Evolutionary conservation across 1,140 invertebrate genomes (phyloP).

Genomic region (Drosophila lowei): DNA sequence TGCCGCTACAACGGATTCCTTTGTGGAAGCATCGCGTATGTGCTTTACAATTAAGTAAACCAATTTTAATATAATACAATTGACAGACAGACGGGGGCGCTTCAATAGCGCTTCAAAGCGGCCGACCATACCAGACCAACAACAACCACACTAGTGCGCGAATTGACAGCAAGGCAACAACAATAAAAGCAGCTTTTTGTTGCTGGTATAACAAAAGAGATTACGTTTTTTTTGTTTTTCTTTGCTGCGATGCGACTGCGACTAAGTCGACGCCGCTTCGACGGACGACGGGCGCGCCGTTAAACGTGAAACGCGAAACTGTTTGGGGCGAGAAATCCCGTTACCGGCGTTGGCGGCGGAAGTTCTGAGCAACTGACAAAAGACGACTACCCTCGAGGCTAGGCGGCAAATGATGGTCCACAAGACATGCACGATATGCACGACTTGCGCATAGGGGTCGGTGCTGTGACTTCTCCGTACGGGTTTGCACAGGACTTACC

Average conservation of each 20-base stretch:
- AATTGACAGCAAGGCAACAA: slow-evolving; percentile 29
- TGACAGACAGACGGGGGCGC: slow-evolving; percentile 36
- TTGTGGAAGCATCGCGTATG: too few relatives aligned
- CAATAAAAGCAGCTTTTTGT: slow-evolving; percentile 17
- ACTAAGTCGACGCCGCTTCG: slow-evolving; percentile 37
- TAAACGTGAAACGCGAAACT: slow-evolving; percentile 30
- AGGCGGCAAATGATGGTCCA: too few relatives aligned
- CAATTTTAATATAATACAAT: slow-evolving; percentile 70
- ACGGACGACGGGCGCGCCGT: slow-evolving; percentile 11
- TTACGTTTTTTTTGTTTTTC: slow-evolving; percentile 36
- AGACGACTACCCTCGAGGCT: background rate
- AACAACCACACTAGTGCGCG: slow-evolving; percentile 12
- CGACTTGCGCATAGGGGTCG: too few relatives aligned
- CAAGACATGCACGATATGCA: too few relatives aligned
- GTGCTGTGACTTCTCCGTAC: too few relatives aligned
- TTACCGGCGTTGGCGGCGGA: slow-evolving; percentile 57
- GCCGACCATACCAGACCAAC: slow-evolving; percentile 13
- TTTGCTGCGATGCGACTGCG: background rate
- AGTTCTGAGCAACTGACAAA: slow-evolving; percentile 31
- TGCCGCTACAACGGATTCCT: too few relatives aligned
- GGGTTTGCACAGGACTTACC: too few relatives aligned
- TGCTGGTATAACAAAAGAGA: slow-evolving; percentile 33
- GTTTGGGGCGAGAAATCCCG: slow-evolving; percentile 46
- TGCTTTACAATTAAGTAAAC: slow-evolving; percentile 61
- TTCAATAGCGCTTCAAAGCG: slow-evolving; percentile 10